phyloP scores from a whole-genome alignment of 2,888 invertebrate genomes.

The Drosophila phalerata region DNA sequence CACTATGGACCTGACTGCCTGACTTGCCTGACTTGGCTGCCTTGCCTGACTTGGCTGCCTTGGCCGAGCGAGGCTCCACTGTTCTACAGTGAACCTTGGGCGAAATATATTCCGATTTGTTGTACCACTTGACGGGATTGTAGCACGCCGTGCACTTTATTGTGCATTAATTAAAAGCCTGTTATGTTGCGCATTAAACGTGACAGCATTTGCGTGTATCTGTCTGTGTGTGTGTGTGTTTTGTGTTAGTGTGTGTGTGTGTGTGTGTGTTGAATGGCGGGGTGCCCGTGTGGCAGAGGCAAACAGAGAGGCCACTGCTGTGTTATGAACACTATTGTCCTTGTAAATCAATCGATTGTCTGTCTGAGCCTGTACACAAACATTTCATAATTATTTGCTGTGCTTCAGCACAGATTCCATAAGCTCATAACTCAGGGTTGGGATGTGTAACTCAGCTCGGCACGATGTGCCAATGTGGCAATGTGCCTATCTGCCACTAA shows the following conservation, averaged over 20 bases:
- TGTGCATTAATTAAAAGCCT: constrained; percentile 80
- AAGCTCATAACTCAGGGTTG: constrained; percentile 42
- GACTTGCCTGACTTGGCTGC: constrained; percentile 1
- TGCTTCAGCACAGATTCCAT: constrained; percentile 75
- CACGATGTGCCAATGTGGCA: constrained; percentile 20
- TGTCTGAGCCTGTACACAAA: constrained; percentile 38
- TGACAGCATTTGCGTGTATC: constrained; percentile 43
- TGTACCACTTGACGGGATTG: constrained; percentile 56
- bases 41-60: constrained; percentile 17
- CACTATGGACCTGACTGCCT: constrained; percentile 42
- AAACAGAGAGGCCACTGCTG: background rate
- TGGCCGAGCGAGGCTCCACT: constrained; percentile 12
- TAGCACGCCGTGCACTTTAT: constrained; percentile 54
- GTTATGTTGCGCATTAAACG: constrained; percentile 71
- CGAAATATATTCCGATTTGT: constrained; percentile 65
- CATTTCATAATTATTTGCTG: constrained; percentile 78
- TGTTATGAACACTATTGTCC: constrained; percentile 47
- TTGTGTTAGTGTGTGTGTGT: background rate
- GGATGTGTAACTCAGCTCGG: background rate
- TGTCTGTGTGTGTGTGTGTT: constrained; percentile 2
- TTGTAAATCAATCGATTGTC: constrained; percentile 75
- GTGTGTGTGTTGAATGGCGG: background rate
- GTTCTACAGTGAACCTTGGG: constrained; percentile 53
- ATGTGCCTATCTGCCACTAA: constrained; percentile 7
- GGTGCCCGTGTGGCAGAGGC: background rate